Evolutionary conservation across 2,888 invertebrate genomes (phyloP).

Genomic region (Brenthis hecate): DNA sequence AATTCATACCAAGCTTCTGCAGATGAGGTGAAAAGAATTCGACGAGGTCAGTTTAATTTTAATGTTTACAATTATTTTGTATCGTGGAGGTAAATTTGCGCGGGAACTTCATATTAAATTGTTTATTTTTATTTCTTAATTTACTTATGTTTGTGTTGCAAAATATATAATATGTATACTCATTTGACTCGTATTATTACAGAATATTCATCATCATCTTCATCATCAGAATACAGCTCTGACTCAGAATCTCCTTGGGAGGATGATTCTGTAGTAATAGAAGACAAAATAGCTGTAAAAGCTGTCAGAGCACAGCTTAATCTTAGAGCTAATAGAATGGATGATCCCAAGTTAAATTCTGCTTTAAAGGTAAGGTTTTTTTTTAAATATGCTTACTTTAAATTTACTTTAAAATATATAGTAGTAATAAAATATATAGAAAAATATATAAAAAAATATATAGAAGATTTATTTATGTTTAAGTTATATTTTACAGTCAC

Average conservation of each 20-base stretch:
- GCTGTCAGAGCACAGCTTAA: slow-evolving; percentile 60
- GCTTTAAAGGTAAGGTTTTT: slow-evolving; percentile 60
- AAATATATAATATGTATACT: background rate
- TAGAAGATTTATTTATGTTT: background rate
- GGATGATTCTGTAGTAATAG: slow-evolving; percentile 68
- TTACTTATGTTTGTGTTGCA: background rate
- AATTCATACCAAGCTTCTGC: slow-evolving; percentile 76
- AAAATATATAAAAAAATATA: background rate
- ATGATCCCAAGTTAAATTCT: slow-evolving; percentile 68
- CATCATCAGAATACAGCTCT: slow-evolving; percentile 71
- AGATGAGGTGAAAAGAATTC: slow-evolving; percentile 77
- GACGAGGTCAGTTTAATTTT: slow-evolving; percentile 61
- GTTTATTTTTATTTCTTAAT: background rate
- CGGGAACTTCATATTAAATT: slow-evolving; percentile 53
- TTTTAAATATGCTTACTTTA: background rate
- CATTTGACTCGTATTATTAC: slow-evolving; percentile 2
- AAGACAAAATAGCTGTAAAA: slow-evolving; percentile 54
- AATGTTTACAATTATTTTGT: slow-evolving; percentile 31
- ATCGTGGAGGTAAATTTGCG: slow-evolving; percentile 46
- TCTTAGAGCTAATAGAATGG: slow-evolving; percentile 70
- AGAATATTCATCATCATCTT: slow-evolving; percentile 68
- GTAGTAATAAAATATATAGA: no score
- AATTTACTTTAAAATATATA: background rate
- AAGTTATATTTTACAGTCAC: slow-evolving; percentile 56
- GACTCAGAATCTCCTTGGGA: slow-evolving; percentile 73